Base-by-base conservation (phyloP, 2,888 invertebrate genomes). In the Eristalis pertinax region DNA sequence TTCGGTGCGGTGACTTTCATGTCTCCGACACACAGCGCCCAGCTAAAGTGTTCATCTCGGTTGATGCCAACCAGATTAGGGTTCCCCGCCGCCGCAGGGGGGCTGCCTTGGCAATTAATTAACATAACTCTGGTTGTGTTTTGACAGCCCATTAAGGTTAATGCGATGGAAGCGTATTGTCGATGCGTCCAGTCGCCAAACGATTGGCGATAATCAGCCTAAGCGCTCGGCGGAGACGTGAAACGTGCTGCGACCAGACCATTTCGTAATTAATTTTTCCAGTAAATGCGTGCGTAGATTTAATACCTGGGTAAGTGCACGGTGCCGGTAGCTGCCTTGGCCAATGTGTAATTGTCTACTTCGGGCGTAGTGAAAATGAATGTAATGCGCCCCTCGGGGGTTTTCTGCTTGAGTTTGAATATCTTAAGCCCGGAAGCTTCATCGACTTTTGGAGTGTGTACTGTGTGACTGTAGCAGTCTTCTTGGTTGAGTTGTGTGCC, bases 61-160 rank as follows among this genome's bases (percentile, higher is more conserved):
- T 69, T 56, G 35, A 77, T 77, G 50, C 56, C 50, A 63, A 77
- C 24, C 26, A 50, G 69, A 62, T 19, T 50, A 50, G 38, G 62
- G 56, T 11, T 56, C 13, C n/a, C 19, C 8, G 19, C 32, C 38
- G 38, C 62, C 38, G 38, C 62, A 26, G 63, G 38, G 26, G 32
- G 26, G 56, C 56, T 56, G 38, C 63, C 78, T 65, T 29, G 58
- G 64, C 41, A 72, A 72, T 72, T 78, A 78, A 78, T 78, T 78
- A 78, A 56, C 78, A 78, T 72, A 65, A 65, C 56, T 65, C 58
- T 58, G 65, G 35, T 64, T 56, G 65, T 65, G 64, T 78, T 78
- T 78, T 78, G 78, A 78, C 78, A 78, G 70, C 58, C 32, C 41
- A 78, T 78, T 78, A 78, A 78, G 64, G 69, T 70, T 77, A 77